Conservation (phyloP, 1,140 invertebrate species). For the Apis cerana region DNA sequence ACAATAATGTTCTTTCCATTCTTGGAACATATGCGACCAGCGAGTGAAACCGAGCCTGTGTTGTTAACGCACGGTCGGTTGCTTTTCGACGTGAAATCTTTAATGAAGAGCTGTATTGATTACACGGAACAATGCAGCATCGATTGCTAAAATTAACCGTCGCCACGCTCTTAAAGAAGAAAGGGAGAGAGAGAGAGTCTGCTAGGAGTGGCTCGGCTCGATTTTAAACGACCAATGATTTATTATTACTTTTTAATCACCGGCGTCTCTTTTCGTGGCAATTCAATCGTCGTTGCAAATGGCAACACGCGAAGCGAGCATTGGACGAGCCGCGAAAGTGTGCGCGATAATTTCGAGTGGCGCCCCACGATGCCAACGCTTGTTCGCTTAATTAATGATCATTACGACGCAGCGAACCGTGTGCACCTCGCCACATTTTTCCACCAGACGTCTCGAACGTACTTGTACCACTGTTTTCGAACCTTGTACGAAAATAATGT, state of each 20-base stretch:
- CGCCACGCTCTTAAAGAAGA: no score
- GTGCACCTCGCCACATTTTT: conserved; percentile 9
- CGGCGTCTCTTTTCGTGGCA: background rate
- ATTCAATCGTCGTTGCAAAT: no score
- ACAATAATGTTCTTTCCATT: background rate
- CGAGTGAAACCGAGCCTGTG: background rate
- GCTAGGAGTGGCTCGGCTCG: background rate
- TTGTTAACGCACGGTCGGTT: conserved; percentile 42
- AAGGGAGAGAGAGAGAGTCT: background rate
- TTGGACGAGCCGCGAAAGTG: background rate
- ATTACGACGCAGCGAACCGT: background rate
- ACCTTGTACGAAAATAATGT: background rate
- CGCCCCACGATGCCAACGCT: conserved; percentile 5
- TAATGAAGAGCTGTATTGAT: conserved; percentile 57
- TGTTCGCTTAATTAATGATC: conserved; percentile 54
- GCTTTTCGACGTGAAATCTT: conserved; percentile 53
- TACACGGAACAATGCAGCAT: conserved; percentile 42
- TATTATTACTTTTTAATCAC: conserved; percentile 44
- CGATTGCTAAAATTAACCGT: conserved; percentile 64
- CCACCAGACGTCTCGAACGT: background rate
- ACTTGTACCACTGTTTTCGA: background rate
- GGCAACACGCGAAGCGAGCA: no score
- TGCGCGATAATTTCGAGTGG: conserved; percentile 13
- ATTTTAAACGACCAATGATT: background rate
- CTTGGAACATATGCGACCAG: background rate